Conservation (phyloP, 2,888 invertebrate species). For the Meteorus cinctellus region DNA sequence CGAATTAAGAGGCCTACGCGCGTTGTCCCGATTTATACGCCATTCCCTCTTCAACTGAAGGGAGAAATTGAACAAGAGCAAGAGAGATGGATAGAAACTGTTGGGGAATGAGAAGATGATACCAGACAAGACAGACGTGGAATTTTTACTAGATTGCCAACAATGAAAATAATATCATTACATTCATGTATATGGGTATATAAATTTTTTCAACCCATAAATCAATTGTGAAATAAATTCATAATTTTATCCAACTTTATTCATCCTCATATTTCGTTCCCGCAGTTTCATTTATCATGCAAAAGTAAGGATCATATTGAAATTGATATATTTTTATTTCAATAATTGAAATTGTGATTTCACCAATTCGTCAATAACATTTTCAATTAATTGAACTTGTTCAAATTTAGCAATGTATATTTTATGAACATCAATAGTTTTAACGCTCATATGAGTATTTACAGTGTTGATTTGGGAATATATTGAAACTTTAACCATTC, state of each 20-base stretch:
- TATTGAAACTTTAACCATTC: too few species aligned
- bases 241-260: not conserved
- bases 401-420: too few species aligned
- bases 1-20: conserved; percentile 63
- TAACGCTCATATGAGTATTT: too few species aligned
- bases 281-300: too few species aligned
- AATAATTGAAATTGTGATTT: too few species aligned
- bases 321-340: too few species aligned
- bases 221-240: not conserved
- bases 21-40: conserved; percentile 15
- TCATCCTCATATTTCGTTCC: not conserved
- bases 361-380: too few species aligned
- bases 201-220: not conserved
- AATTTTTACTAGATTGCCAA: conserved; percentile 15
- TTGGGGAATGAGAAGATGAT: conserved; percentile 6
- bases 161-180: not conserved
- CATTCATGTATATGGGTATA: not conserved
- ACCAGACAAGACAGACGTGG: conserved; percentile 11
- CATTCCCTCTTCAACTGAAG: conserved; percentile 17
- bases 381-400: too few species aligned
- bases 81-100: not conserved
- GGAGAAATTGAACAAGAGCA: conserved; percentile 3
- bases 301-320: too few species aligned
- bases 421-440: too few species aligned
- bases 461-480: too few species aligned